Conservation (phyloP, 2,797 vertebrate genomes). For the Miichthys miiuy region DNA sequence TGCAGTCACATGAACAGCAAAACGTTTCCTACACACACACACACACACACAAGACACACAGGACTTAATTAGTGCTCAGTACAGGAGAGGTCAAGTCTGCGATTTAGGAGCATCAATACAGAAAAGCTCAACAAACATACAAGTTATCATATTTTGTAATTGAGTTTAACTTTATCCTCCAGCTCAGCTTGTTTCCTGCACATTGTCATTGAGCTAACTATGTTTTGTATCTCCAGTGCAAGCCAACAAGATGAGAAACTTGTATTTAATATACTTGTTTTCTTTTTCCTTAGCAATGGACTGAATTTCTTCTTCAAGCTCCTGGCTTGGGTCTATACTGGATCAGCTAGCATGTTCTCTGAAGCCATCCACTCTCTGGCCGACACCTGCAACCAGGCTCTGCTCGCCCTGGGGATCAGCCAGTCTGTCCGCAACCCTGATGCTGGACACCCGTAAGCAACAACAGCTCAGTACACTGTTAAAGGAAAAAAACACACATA, state of each 20-base stretch:
- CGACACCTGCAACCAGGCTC: constrained; percentile 97
- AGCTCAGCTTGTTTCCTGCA: not conserved
- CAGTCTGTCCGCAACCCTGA: constrained; percentile 97
- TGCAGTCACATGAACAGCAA: constrained; percentile 77
- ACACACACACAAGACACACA: constrained; percentile 1
- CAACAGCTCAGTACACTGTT: not conserved
- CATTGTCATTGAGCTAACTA: not conserved
- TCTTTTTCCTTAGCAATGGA: constrained; percentile 90
- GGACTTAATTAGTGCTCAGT: constrained; percentile 19
- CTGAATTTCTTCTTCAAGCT: constrained; percentile 99
- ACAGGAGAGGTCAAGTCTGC: not conserved
- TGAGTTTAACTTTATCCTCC: not conserved
- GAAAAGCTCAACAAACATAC: not conserved
- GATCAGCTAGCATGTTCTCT: constrained; percentile 99
- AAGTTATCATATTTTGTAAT: not conserved
- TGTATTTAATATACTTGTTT: constrained; percentile 46
- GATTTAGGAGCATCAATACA: not conserved
- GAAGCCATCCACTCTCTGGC: constrained; percentile 98
- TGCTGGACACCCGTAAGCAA: constrained; percentile 93
- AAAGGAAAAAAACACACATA: not conserved
- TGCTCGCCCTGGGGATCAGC: constrained; percentile 96
- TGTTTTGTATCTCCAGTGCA: constrained; percentile 7
- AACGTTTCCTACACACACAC: constrained; percentile 8
- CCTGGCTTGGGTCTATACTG: constrained; percentile 99
- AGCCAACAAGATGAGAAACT: not conserved